Base-by-base conservation (phyloP, 2,888 invertebrate genomes). In the Nowickia ferox region DNA sequence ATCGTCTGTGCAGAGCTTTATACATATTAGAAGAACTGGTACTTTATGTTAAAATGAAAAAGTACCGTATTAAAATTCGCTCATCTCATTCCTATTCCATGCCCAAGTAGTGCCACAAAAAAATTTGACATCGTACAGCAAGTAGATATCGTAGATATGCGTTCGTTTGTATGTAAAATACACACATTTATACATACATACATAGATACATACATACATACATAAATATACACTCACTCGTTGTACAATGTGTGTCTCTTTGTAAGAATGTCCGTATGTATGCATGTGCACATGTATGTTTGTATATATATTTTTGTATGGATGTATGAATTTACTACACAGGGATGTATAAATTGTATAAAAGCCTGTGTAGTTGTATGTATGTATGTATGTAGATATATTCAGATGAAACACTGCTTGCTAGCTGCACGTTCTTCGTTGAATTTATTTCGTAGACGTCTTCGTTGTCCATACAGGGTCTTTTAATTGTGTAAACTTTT, bases 381-480 rank as follows among this genome's bases (percentile, higher is more conserved):
- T 55, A 57, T 68, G 22, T 76, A 69, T 13, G 10, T 75, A 66
- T 65, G 8, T 65, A 30, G 46, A 72, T 13, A 13, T 75, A 66
- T 69, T 13, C 65, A 30, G 51, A 72, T 55, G 17, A 55, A 86
- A 80, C 72, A 86, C 71, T 86, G 74, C 63, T 87, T 86, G 85
- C 74, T 87, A 84, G 78, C 84, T 87, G 82, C 87, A 87, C 82
- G 86, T 87, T 87, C 87, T 86, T 87, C 87, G 84, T 77, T 83
- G 84, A 80, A 87, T 87, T 81, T 81, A 78, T 74, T 76, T 83
- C 72, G 76, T 81, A 87, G 81, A 81, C 86, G 79, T 86, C 83
- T 86, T 86, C 79, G 79, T 86, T 86, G 66, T 48, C 68, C 80
- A 68, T 80, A 86, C 86, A 86, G 86, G 86, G 86, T 86, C 48